These are phyloP conservation scores for Liodrosophila aerea DNA, from an alignment of 2,888 invertebrate species.

Conservation along the genomic window DNA sequence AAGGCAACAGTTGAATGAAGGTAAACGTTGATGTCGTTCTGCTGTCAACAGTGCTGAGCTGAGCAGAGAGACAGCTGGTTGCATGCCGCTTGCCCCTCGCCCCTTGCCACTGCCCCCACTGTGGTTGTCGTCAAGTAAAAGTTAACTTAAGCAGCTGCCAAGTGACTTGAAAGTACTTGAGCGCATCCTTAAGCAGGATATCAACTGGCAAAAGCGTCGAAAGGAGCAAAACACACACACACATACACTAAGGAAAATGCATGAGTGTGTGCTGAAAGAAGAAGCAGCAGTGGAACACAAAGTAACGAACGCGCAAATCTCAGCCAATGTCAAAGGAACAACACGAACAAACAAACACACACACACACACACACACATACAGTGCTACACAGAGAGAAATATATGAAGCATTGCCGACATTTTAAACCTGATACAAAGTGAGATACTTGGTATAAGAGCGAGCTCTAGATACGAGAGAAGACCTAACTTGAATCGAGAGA, in stretches of 20 bases:
- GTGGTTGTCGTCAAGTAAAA: conserved; percentile 50
- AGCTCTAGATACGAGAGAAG: no score
- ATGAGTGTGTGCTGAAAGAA: conserved; percentile 43
- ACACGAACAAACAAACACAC: conserved; percentile 16
- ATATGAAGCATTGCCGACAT: no score
- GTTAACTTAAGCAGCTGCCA: conserved; percentile 78
- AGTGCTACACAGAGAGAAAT: no score
- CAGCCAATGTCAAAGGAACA: conserved; percentile 62
- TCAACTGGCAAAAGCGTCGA: conserved; percentile 76
- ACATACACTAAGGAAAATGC: conserved; percentile 19
- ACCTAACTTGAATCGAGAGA: no score
- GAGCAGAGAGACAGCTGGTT: neutral
- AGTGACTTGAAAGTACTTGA: conserved; percentile 77
- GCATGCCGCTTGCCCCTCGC: no score
- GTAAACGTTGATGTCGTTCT: conserved; percentile 46
- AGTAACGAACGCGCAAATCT: conserved; percentile 45
- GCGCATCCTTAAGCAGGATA: conserved; percentile 79
- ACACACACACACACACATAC: neutral
- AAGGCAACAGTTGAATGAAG: conserved; percentile 5
- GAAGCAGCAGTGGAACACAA: conserved; percentile 19
- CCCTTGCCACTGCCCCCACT: no score
- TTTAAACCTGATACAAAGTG: no score
- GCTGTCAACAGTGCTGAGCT: conserved; percentile 49
- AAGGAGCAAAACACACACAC: conserved; percentile 47
- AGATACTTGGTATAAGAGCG: no score